Base-by-base conservation (phyloP, 2,113 vertebrate genomes). In the Pipa parva region DNA sequence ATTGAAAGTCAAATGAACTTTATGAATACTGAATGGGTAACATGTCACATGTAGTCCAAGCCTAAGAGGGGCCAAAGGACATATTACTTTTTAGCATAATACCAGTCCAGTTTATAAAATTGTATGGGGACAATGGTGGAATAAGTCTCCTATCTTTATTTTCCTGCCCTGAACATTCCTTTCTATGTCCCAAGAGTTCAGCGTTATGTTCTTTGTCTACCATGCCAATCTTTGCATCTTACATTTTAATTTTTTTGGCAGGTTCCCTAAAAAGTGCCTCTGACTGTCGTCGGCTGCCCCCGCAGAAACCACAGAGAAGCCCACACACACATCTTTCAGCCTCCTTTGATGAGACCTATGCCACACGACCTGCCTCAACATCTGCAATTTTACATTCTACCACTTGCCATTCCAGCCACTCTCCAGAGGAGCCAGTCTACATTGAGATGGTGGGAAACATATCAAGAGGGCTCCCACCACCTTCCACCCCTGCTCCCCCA, bases 391-490 rank as follows among this genome's bases (percentile, higher is more conserved):
- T 80, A 72, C 13, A 81, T 71, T 37, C 74, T 78, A 77, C 39
- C 76, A 73, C 87, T 72, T 73, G 26, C 85, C 88, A 73, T 74
- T 82, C 27, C 79, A 74, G 11, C 77, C 73, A 48, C 72, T 80
- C 79, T 29, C 79, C 71, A 84, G 78, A 75, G 5, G 93, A 95
- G 74, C 93, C 93, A 0, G 93, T 96, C 39, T 96, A 96, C 74
- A 96, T 96, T 1, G 93, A 96, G 79, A 96, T 96, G 93, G 93
- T 96, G 72, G 93, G 93, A 46, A 81, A 93, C 77, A 81, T 93
- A 84, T 81, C 91, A 81, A 81, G 87, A 64, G 88, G 92, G 70
- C 75, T 76, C 82, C 0, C 75, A 78, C 59, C 74, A 8, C 18
- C 61, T 2, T 59, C 64, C 1, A 27, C 79, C 59, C 39, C 71